Conservation (phyloP, 2,888 invertebrate species). For the Polydesmus complanatus region DNA sequence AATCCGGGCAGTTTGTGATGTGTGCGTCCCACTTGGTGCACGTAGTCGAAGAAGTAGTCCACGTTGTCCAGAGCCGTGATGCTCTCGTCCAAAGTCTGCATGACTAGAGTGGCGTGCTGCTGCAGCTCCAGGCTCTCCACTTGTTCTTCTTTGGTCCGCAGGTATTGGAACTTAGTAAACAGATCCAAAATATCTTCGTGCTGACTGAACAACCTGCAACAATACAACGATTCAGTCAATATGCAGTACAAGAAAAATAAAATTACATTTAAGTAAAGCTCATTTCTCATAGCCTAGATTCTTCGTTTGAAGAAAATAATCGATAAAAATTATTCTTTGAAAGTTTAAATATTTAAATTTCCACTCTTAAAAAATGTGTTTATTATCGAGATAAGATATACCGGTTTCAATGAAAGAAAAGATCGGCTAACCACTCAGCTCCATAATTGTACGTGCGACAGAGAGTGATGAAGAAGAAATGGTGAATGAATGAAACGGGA, state of each 20-base stretch:
- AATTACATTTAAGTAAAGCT: too few species aligned
- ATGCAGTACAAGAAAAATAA: neutral
- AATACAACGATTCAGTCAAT: neutral
- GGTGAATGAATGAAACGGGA: too few species aligned
- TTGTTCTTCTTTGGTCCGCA: slow-evolving; percentile 65
- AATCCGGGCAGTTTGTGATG: slow-evolving; percentile 74
- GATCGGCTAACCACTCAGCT: too few species aligned
- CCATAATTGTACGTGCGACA: too few species aligned
- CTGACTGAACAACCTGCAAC: slow-evolving; percentile 67
- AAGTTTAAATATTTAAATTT: too few species aligned
- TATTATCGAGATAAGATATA: too few species aligned
- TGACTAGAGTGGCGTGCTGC: slow-evolving; percentile 75
- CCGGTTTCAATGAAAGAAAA: too few species aligned
- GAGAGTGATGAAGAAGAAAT: too few species aligned
- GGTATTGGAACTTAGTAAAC: slow-evolving; percentile 65
- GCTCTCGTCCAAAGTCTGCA: slow-evolving; percentile 76
- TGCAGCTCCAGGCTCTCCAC: slow-evolving; percentile 66
- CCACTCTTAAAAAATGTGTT: too few species aligned
- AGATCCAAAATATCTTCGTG: slow-evolving; percentile 61
- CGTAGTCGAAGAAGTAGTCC: slow-evolving; percentile 66
- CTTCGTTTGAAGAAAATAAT: too few species aligned
- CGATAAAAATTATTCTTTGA: too few species aligned
- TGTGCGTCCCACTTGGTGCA: slow-evolving; percentile 67
- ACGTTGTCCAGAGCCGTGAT: slow-evolving; percentile 73
- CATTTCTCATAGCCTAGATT: too few species aligned